phyloP scores from a whole-genome alignment of 2,888 invertebrate genomes.

The Diplolepis rosae region DNA sequence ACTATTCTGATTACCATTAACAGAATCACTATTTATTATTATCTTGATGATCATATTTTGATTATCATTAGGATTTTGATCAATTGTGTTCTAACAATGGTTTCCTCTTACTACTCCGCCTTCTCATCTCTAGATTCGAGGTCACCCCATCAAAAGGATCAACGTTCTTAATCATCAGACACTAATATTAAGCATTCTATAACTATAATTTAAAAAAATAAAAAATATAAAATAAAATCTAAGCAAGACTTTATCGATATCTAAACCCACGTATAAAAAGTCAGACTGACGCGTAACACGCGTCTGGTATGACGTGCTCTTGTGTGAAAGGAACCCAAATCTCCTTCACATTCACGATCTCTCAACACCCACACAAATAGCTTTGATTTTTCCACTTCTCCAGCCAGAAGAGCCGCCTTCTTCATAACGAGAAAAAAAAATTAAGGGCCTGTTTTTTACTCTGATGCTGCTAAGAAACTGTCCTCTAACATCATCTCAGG shows the following conservation, averaged over 20 bases:
- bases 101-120: neutral
- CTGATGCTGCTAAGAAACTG: too few relatives aligned
- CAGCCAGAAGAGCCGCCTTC: too few relatives aligned
- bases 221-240: neutral
- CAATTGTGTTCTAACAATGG: neutral
- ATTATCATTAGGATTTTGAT: neutral
- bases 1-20: too few relatives aligned
- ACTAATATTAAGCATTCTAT: neutral
- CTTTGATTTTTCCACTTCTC: too few relatives aligned
- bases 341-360: neutral
- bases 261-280: conserved; percentile 18
- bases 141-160: neutral
- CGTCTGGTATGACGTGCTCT: neutral
- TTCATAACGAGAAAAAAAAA: neutral
- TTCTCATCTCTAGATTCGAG: neutral
- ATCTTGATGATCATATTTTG: too few relatives aligned
- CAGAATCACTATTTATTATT: too few relatives aligned
- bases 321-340: neutral
- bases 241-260: neutral
- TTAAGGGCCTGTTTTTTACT: neutral
- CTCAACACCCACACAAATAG: neutral
- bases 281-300: neutral
- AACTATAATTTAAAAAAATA: neutral
- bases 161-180: neutral
- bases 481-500: neutral